Percentiles rank a stretch among this genome's conserved stretches.
Conservation (phyloP, 2,113 vertebrate genomes). For the Pomatostomus ruficeps region DNA sequence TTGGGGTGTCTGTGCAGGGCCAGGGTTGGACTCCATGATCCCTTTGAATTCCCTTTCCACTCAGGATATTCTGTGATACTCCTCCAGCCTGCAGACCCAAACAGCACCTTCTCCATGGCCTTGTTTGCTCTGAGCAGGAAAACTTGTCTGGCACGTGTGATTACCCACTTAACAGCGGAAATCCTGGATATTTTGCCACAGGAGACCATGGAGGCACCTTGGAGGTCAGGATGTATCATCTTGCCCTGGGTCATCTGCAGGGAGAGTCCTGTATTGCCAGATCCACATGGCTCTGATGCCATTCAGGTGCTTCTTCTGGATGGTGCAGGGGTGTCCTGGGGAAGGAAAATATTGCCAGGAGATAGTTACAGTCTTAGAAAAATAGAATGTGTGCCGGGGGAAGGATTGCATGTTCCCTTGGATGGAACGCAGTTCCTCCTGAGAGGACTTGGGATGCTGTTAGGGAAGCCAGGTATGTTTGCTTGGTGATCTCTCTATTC, state of each 20-base stretch:
- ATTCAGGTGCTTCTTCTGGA: not conserved
- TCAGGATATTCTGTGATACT: not conserved
- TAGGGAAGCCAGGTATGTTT: not conserved
- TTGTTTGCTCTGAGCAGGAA: not conserved
- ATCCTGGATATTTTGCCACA: not conserved
- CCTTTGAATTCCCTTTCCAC: not conserved
- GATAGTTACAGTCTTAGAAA: not conserved
- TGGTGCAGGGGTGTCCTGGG: not conserved
- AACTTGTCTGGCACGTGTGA: fast-evolving
- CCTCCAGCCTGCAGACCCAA: not conserved
- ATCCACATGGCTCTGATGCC: not conserved
- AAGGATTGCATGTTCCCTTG: not conserved
- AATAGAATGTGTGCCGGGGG: not conserved
- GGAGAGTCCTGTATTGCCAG: not conserved
- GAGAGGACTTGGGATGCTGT: not conserved
- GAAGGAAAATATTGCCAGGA: not conserved
- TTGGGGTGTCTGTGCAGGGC: not conserved
- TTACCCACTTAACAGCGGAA: not conserved
- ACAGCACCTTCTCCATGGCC: not conserved
- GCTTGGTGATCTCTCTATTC: not conserved
- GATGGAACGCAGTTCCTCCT: not conserved
- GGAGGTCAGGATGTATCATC: fast-evolving
- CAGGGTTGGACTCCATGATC: too few species aligned
- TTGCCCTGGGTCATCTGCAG: not conserved
- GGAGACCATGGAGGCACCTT: not conserved